Evolutionary conservation across 1,140 invertebrate genomes (phyloP), one percentile per base, ranked within the genome.

Genomic region (Octopus bimaculoides): DNA sequence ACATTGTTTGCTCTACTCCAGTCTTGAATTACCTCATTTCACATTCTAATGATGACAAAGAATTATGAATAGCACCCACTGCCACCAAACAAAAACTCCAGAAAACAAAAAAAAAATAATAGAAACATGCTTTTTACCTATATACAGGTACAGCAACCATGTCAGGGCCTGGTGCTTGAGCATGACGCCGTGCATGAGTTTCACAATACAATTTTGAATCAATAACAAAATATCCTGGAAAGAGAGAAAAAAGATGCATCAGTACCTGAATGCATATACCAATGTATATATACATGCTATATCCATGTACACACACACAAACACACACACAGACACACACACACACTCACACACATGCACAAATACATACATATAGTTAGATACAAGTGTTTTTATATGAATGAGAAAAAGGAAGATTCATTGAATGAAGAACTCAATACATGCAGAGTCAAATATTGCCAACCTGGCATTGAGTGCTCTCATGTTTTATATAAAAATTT

Each of bases 201-300:
- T 99, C 97, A 91, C 97, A 98, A 90, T 98, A 98, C 77, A 99
- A 91, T 91, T 98, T 98, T 86, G 96, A 96, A 89, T 97, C 97
- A 87, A 98, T 94, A 89, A 96, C 97, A 92, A 97, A 98, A 89
- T 98, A 98, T 75, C 96, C 91, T 92, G 81, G 1, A 83, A 84
- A 79, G 52, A 52, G 52, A 61, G 76, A 75, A 75, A 9, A 9
- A 41, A 52, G 52, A 75, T n/a, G 12, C 12, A 14, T n/a, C 61
- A 66, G 12, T 14, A 66, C n/a, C 61, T 66, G 61, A 66, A 66
- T 66, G n/a, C n/a, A 2, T n/a, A 12, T 66, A 1, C 12, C 61
- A 20, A 66, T 54, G n/a, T 69, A 9, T 41, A 53, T 9, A 41
- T 20, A 41, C 26, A 41, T 41, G 26, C 26, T 41, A 41, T 41